Conservation (phyloP, 2,888 invertebrate genomes). For the Nemurella pictetii region DNA sequence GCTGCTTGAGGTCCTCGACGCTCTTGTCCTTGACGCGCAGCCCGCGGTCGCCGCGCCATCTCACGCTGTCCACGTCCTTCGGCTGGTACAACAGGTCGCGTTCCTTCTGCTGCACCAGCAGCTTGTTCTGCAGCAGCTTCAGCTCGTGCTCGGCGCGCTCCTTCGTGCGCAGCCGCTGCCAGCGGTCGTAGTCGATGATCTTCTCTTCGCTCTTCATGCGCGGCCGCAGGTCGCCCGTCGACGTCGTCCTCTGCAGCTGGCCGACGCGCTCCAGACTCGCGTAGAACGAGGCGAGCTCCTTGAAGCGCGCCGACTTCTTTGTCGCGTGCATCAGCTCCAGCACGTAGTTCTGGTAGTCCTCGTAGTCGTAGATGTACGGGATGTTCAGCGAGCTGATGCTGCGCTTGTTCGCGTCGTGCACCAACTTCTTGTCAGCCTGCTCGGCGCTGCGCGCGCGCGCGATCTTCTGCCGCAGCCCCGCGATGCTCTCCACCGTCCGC, state of each 20-base stretch:
- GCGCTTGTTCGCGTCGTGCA: constrained; percentile 65
- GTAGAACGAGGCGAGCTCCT: constrained; percentile 84
- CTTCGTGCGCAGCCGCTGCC: constrained; percentile 77
- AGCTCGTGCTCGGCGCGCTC: constrained; percentile 84
- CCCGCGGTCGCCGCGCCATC: constrained; percentile 81
- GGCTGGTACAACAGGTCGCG: constrained; percentile 83
- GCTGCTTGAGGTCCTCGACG: constrained; percentile 80
- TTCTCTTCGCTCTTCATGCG: constrained; percentile 76
- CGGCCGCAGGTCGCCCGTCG: constrained; percentile 68
- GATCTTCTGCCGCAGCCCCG: constrained; percentile 52
- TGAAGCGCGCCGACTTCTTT: constrained; percentile 76
- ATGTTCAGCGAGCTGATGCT: constrained; percentile 56
- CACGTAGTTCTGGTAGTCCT: constrained; percentile 70
- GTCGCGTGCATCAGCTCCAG: constrained; percentile 65
- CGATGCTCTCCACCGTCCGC: constrained; percentile 51
- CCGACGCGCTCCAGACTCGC: constrained; percentile 82
- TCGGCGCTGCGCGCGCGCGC: constrained; percentile 64
- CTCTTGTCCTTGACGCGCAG: constrained; percentile 82
- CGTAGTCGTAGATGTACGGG: constrained; percentile 52
- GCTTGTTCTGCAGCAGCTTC: constrained; percentile 71
- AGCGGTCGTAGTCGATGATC: constrained; percentile 83
- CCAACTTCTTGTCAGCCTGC: constrained; percentile 54
- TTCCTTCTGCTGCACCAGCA: constrained; percentile 77
- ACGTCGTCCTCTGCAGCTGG: constrained; percentile 77
- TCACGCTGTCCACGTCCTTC: constrained; percentile 69